Percentiles rank a stretch among this genome's conserved stretches.
Evolutionary conservation across 2,797 vertebrate species (phyloP).

Genomic region (Aratinga solstitialis): DNA sequence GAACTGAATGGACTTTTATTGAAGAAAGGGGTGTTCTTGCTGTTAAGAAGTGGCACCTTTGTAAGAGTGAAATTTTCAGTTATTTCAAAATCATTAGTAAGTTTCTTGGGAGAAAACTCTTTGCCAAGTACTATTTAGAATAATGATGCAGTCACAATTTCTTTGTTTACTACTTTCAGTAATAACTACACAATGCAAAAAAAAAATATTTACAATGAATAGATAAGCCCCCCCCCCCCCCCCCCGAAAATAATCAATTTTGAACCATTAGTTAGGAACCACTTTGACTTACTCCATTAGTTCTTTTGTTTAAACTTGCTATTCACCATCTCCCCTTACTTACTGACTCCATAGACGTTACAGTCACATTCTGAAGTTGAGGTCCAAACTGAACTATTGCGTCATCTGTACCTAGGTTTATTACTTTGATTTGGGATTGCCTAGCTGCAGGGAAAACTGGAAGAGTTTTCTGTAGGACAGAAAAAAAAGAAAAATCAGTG

Average conservation of each 20-base stretch:
- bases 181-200: neutral
- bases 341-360: neutral
- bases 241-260: neutral
- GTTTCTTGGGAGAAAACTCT: neutral
- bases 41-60: neutral
- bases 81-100: neutral
- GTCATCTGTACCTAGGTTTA: conserved; percentile 78
- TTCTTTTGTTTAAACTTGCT: neutral
- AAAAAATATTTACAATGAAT: neutral
- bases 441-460: conserved; percentile 83
- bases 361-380: neutral
- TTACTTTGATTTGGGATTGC: conserved; percentile 84
- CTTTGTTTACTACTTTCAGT: neutral
- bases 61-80: neutral
- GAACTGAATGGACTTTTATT: neutral
- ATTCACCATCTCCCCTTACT: neutral
- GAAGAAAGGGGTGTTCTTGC: neutral
- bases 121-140: neutral
- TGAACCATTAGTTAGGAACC: neutral
- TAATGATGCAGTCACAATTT: neutral
- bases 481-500: neutral
- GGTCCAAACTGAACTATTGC: neutral
- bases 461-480: conserved; percentile 83
- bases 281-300: neutral
- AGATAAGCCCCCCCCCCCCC: neutral